Evolutionary conservation across 2,797 vertebrate species (phyloP).

Genomic region (Yasuhikotakia modesta): DNA sequence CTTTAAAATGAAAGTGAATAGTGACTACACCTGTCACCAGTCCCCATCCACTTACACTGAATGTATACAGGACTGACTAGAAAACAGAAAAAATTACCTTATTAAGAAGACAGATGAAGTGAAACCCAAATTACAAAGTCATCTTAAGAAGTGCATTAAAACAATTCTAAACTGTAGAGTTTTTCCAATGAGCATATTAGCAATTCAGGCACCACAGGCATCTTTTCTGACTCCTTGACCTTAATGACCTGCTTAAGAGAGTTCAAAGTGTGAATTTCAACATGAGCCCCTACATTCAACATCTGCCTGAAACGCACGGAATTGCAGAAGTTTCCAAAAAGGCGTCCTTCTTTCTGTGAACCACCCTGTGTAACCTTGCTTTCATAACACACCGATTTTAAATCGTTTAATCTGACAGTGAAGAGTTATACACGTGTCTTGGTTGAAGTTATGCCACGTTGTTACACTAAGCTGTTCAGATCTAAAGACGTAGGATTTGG

Average conservation of each 20-base stretch:
- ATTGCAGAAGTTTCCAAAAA: not conserved
- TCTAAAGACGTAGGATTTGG: not conserved
- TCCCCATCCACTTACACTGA: not conserved
- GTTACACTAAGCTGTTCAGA: not conserved
- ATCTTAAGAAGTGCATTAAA: not conserved
- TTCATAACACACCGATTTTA: not conserved
- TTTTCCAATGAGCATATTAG: not conserved
- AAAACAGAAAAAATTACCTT: no score
- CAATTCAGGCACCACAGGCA: conserved; percentile 46
- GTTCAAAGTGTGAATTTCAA: conserved; percentile 69
- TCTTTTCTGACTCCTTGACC: conserved; percentile 49
- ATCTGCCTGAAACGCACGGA: conserved; percentile 64
- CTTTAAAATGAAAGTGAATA: not conserved
- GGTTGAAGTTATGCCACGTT: not conserved
- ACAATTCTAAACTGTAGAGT: not conserved
- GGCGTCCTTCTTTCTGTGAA: not conserved
- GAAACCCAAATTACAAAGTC: no score
- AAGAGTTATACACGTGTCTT: not conserved
- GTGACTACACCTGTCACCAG: not conserved
- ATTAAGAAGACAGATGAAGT: no score
- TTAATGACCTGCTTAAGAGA: conserved; percentile 57
- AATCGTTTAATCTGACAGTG: not conserved
- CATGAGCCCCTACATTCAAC: conserved; percentile 70
- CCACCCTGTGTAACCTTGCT: not conserved
- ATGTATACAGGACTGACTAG: no score